These are phyloP conservation scores for Discoglossus pictus DNA, from an alignment of 2,797 vertebrate genomes.

Conservation along the genomic window DNA sequence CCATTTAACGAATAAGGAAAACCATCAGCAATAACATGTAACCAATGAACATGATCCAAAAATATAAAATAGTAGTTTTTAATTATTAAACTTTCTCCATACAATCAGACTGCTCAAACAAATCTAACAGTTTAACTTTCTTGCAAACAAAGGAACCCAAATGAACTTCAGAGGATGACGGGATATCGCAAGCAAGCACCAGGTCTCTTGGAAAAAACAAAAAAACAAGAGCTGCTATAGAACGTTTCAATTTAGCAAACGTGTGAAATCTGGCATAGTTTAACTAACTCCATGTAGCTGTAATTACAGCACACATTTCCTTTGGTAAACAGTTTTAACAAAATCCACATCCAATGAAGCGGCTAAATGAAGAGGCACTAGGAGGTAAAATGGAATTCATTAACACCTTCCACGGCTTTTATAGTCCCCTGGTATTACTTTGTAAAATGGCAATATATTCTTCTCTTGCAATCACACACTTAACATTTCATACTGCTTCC, in stretches of 20 bases:
- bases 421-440: conserved; percentile 42
- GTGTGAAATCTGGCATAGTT: conserved; percentile 32
- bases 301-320: conserved; percentile 48
- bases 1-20: too few species aligned
- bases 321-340: conserved; percentile 50
- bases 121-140: too few species aligned
- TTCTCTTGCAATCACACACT: conserved; percentile 18
- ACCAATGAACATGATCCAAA: too few species aligned
- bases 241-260: conserved; percentile 18
- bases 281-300: conserved; percentile 34
- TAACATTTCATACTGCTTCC: conserved; percentile 40
- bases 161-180: conserved; percentile 1
- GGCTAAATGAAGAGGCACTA: conserved; percentile 51
- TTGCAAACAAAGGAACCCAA: background rate
- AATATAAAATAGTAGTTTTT: too few species aligned
- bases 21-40: too few species aligned
- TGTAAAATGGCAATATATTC: conserved; percentile 47
- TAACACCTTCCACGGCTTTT: conserved; percentile 37
- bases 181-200: background rate
- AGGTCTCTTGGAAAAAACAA: conserved; percentile 3
- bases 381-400: conserved; percentile 47
- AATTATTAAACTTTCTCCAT: too few species aligned
- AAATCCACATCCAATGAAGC: conserved; percentile 48
- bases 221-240: conserved; percentile 24
- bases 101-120: too few species aligned